These are phyloP conservation scores for Gasteruption jaculator DNA, from an alignment of 2,888 invertebrate species.

Conservation along the genomic window DNA sequence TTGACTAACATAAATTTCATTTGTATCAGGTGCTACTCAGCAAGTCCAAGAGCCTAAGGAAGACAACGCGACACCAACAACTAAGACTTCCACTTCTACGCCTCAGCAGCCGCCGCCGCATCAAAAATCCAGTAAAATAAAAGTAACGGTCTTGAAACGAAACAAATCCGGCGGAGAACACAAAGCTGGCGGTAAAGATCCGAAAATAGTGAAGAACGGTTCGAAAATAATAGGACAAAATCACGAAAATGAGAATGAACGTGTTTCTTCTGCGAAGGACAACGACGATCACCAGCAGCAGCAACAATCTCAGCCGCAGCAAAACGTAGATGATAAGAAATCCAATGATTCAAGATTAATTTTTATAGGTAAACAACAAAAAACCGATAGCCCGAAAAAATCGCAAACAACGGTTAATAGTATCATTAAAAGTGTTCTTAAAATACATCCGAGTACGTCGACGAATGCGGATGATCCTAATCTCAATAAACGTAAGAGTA, in stretches of 20 bases:
- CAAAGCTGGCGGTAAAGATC: slow-evolving; percentile 5
- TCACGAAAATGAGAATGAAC: no score
- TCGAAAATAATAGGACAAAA: slow-evolving; percentile 1
- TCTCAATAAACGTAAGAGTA: slow-evolving; percentile 23
- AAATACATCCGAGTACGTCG: slow-evolving; percentile 29
- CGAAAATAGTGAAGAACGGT: slow-evolving; percentile 16
- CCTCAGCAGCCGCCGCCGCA: slow-evolving; percentile 13
- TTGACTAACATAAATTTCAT: no score
- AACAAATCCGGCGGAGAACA: slow-evolving; percentile 18
- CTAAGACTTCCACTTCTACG: slow-evolving; percentile 10
- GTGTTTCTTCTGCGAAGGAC: no score
- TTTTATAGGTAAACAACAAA: no score
- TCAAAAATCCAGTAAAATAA: slow-evolving; percentile 20
- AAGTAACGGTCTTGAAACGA: slow-evolving; percentile 15
- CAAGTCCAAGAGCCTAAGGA: no score
- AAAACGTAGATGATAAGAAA: no score
- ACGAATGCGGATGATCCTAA: slow-evolving; percentile 21
- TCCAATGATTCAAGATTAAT: no score
- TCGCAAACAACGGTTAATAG: slow-evolving; percentile 38
- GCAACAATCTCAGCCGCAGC: no score
- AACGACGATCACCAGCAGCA: no score
- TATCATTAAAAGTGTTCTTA: slow-evolving; percentile 39
- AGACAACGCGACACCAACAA: no score
- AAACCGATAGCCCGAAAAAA: slow-evolving; percentile 32
- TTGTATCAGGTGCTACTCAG: no score